Evolutionary conservation across 2,797 vertebrate species (phyloP).

Genomic region (Aphelocoma californica): DNA sequence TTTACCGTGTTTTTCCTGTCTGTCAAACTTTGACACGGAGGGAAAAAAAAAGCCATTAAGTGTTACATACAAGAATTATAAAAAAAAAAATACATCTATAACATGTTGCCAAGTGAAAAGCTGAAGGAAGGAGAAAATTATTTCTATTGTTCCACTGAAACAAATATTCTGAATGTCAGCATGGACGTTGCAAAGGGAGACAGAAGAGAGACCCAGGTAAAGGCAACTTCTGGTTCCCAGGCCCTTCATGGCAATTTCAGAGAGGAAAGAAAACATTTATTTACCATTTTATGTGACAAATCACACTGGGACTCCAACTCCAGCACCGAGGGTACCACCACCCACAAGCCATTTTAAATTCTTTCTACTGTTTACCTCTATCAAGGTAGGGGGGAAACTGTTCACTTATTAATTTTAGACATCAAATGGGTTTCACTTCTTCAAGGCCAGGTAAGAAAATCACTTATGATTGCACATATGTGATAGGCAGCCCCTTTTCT

Average conservation of each 20-base stretch:
- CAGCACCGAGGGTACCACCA: not conserved
- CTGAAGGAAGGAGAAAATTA: not conserved
- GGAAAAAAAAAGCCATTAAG: not conserved
- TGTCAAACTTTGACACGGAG: not conserved
- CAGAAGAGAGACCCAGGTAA: slow-evolving; percentile 19
- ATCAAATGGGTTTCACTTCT: not conserved
- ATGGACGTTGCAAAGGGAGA: not conserved
- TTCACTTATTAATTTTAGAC: not conserved
- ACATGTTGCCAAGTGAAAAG: not conserved
- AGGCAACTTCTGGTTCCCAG: not conserved
- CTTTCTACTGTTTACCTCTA: not conserved
- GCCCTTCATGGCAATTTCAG: not conserved
- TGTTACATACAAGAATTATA: not conserved
- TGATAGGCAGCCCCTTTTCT: not conserved
- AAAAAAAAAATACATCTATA: not conserved
- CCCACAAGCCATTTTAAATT: not conserved
- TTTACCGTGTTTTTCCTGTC: not conserved
- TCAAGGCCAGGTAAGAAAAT: not conserved
- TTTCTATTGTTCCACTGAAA: not conserved
- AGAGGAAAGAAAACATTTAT: not conserved
- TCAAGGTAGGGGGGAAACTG: not conserved
- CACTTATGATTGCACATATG: not conserved
- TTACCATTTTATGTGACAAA: not conserved
- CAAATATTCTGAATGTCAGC: not conserved
- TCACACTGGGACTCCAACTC: not conserved